Base-by-base conservation (phyloP, 2,797 vertebrate species). In the Hemibagrus guttatus region DNA sequence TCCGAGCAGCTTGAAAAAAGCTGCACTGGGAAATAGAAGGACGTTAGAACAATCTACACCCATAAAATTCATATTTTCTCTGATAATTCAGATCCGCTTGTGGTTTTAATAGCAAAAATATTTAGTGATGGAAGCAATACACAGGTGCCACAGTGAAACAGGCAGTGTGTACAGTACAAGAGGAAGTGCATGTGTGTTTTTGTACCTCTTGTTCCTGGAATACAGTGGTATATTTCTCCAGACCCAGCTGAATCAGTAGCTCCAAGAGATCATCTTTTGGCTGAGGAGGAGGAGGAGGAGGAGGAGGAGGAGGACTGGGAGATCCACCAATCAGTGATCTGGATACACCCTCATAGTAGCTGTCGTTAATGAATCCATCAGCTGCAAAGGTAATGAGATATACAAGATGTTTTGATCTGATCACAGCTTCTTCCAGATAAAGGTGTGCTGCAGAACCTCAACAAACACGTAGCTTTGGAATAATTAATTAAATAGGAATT, bases 161-260 rank as follows among this genome's bases (percentile, higher is more conserved):
- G 79, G 13, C 39, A 28, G 39, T 19, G 26, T 61, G 35, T 26
- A 80, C 75, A 17, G 2, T 54, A 28, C 16, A 63, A 52, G 13
- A 26, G 35, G 9, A 8, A 49, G 59, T 64, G 59, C 6, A 63
- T 61, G 58, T 80, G 58, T 81, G 61, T 81, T 59, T 28, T 31
- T 78, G 81, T 91, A 96, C 96, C 95, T 96, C 96, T 89, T 96
- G 96, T 87, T 96, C 91, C 78, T 95, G 93, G 90, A 96, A 95
- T 89, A 96, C 92, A 35, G 95, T 92, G 0, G 91, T 94, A 91
- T 96, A 96, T 91, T 96, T 96, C 49, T 93, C 93, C 23, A 96
- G 89, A 42, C 96, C 95, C 76, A 96, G 91, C 85, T 95, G 95
- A 81, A 91, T 90, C 87, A 96, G 93, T 86, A 96, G 93, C 88